These are phyloP conservation scores for Philhelius pedissequus DNA, from an alignment of 2,888 invertebrate genomes.

Conservation along the genomic window DNA sequence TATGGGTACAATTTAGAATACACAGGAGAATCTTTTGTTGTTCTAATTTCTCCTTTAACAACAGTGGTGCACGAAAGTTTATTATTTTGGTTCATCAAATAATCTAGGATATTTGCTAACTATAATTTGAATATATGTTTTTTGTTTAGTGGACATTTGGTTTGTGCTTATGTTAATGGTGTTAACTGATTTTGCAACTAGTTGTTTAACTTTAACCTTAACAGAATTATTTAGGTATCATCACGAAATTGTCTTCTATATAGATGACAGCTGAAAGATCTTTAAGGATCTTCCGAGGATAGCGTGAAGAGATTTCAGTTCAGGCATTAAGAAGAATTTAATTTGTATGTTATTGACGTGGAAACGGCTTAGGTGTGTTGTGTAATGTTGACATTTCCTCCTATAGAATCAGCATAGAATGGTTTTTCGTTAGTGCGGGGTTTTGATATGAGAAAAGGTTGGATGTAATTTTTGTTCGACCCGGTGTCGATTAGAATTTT, in stretches of 20 bases:
- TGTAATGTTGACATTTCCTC: conserved; percentile 14
- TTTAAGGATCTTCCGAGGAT: not conserved
- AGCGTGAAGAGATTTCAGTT: too few species aligned
- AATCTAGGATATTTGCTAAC: too few species aligned
- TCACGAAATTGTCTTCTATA: conserved; percentile 20
- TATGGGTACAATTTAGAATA: too few species aligned
- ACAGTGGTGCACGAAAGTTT: too few species aligned
- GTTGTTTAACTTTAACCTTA: conserved; percentile 6
- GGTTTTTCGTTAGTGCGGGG: conserved; percentile 19
- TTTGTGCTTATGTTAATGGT: not conserved
- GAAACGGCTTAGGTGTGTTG: conserved; percentile 31
- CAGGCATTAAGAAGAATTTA: too few species aligned
- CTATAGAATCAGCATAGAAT: conserved; percentile 30
- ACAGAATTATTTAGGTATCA: not conserved
- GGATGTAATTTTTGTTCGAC: conserved; percentile 1
- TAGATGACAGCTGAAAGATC: conserved; percentile 4
- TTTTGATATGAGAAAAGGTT: conserved; percentile 44
- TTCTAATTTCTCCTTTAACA: conserved; percentile 73
- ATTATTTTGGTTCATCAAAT: too few species aligned
- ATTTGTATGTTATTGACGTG: too few species aligned
- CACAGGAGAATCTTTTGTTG: conserved; percentile 20
- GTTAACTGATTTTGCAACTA: not conserved
- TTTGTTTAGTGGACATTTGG: too few species aligned
- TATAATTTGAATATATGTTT: too few species aligned
- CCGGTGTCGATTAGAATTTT: conserved; percentile 16